A percentile compares a stretch with the other conserved stretches of the same genome.
These are phyloP conservation scores for Drosophila sp. DNA, from an alignment of 1,140 invertebrate species.

Conservation along the genomic window DNA sequence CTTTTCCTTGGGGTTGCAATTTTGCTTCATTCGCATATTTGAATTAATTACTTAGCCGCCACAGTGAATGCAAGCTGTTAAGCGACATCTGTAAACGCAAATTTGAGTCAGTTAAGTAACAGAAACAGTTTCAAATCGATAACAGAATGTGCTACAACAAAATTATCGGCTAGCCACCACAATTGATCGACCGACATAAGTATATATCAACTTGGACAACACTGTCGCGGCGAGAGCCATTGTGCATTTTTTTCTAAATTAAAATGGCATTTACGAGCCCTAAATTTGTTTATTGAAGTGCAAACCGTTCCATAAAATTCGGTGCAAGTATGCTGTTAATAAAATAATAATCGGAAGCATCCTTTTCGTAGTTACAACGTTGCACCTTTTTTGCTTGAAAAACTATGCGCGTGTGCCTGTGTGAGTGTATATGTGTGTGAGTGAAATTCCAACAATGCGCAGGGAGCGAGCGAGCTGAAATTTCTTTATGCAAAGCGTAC, in stretches of 20 bases:
- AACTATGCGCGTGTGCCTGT: conserved; percentile 32
- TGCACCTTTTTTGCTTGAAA: conserved; percentile 38
- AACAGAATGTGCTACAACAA: conserved; percentile 3
- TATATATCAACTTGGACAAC: conserved; percentile 29
- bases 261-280: conserved; percentile 44
- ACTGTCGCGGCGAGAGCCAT: conserved; percentile 44
- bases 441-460: conserved; percentile 79
- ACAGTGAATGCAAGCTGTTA: not conserved
- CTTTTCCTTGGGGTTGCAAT: not conserved
- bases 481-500: conserved; percentile 75
- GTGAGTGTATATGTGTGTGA: conserved; percentile 61
- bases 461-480: conserved; percentile 59
- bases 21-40: not conserved
- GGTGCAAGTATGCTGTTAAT: conserved; percentile 14
- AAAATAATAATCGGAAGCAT: conserved; percentile 2
- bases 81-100: conserved; percentile 6
- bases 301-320: conserved; percentile 30
- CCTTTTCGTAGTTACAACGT: conserved; percentile 18
- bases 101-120: not conserved
- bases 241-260: conserved; percentile 64
- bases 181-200: conserved; percentile 9
- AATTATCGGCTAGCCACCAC: conserved; percentile 18
- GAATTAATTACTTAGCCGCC: conserved; percentile 19
- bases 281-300: conserved; percentile 49
- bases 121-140: not conserved